Base-by-base conservation (phyloP, 1,140 invertebrate species). In the Goniozus legneri region DNA sequence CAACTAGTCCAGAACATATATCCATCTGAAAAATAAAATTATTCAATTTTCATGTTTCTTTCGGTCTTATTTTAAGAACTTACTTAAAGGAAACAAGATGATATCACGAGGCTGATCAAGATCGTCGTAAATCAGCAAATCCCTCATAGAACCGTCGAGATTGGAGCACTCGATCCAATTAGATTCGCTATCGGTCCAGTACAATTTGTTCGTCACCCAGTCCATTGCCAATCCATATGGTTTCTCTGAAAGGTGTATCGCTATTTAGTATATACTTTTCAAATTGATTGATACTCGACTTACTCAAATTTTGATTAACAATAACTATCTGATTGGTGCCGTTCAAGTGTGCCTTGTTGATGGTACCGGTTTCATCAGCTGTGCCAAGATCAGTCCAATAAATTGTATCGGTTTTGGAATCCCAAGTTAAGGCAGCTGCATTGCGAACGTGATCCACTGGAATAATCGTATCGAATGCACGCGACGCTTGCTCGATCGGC, bases 1-100 rank as follows among this genome's bases (percentile, higher is more conserved):
- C 91, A 94, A 64, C 95, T 91, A 10, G 86, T 90, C 92, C 92
- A 95, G 62, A 88, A 94, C 84, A 95, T 87, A 3, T 81, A 67
- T 3, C 87, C 86, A 60, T 72, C 86, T 85, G 57, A 7, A 61
- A 61, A 56, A 58, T 60, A 45, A 52, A 16, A 44, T 43, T 7
- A 50, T 45, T 30, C 55, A 42, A 47, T 49, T 48, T 15, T 39
- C 33, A 14, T 39, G n/a, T 22, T 14, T 40, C 16, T 3, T 2
- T 37, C 3, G 14, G 22, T 35, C 37, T 14, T 12, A 15, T 46
- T 30, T 43, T 55, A 40, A 46, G 30, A 47, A 40, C 52, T 70
- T 70, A 84, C 87, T 80, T 52, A 78, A 79, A 6, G 91, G 90
- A 79, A 92, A 86, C 0, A 95, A 79, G 24, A 88, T 86, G 51